Base-by-base conservation (phyloP, 2,113 vertebrate species). In the Varanus komodoensis region DNA sequence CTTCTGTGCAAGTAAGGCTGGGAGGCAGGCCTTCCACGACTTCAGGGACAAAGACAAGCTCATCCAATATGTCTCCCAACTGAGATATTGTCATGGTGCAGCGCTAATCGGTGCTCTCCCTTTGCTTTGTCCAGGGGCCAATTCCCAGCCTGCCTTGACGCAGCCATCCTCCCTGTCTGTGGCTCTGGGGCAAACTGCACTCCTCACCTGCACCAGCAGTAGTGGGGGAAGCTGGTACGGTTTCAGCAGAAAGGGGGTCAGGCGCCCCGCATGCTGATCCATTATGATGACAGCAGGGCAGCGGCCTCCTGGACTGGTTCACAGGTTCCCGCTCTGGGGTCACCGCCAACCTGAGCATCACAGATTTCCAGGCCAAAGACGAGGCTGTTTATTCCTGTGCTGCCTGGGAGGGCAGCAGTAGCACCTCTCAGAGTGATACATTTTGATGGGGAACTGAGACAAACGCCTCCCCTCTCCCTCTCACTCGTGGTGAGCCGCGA, bases 101-200 rank as follows among this genome's bases (percentile, higher is more conserved):
- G 3, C 8, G 27, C 8, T n/a, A 3, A 67, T 74, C 54, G 17
- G 54, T 54, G 11, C 11, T 54, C 38, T 3, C 12, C 17, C 4
- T 52, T 54, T 54, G 3, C n/a, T 69, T 85, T 8, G 64, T 38
- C 14, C 9, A 86, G 84, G 68, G 23, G 29, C 34, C 29, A 25
- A 1, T 25, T 86, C 92, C 29, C 83, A 91, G 79, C 48, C 78
- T 64, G 54, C 69, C 21, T 73, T 91, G 50, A 77, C 34, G 81
- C 90, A 90, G 61, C 78, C 78, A 6, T 3, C 50, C 9, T 57
- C 78, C 7, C n/a, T 64, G 27, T 94, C 91, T 34, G 83, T 12
- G 84, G 57, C 89, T n/a, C 73, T 68, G 61, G 92, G 86, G 1
- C 17, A 1, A 1, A 90, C 93, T 25, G 83, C 67, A 2, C 68